A percentile compares a stretch with the other conserved stretches of the same genome.
These are phyloP conservation scores for Panthera tigris DNA, from an alignment of 2,113 vertebrate genomes.

Conservation along the genomic window DNA sequence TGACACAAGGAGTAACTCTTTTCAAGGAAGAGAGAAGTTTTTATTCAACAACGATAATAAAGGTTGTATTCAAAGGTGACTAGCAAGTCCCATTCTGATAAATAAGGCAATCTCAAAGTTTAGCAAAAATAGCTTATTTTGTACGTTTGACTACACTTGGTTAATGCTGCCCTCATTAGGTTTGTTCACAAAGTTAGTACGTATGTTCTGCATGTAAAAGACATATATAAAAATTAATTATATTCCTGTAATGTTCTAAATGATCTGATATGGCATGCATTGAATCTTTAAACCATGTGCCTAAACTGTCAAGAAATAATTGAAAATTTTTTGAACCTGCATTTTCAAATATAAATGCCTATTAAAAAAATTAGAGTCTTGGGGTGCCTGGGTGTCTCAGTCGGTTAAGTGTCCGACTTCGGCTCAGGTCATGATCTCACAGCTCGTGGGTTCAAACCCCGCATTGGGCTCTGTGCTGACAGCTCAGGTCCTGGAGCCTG, in stretches of 20 bases:
- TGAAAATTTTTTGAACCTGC: not conserved
- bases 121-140: not conserved
- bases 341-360: conserved; percentile 19
- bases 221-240: not conserved
- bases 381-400: too few relatives aligned
- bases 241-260: not conserved
- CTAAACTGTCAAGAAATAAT: conserved; percentile 11
- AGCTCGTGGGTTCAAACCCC: too few relatives aligned
- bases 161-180: not conserved
- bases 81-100: not conserved
- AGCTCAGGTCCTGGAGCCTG: too few relatives aligned
- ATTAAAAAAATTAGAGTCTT: not conserved
- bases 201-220: not conserved
- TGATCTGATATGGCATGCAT: not conserved
- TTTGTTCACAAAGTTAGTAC: not conserved
- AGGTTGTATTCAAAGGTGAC: not conserved
- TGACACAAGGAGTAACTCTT: not conserved
- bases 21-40: not conserved
- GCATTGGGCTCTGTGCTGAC: too few relatives aligned
- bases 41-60: not conserved
- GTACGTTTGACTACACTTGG: not conserved
- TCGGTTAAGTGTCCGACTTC: too few relatives aligned
- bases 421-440: too few relatives aligned
- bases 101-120: not conserved
- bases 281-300: not conserved